Percentiles rank a stretch among this genome's conserved stretches.
phyloP scores from a whole-genome alignment of 2,888 invertebrate species.

The Caenorhabditis drosophilae region DNA sequence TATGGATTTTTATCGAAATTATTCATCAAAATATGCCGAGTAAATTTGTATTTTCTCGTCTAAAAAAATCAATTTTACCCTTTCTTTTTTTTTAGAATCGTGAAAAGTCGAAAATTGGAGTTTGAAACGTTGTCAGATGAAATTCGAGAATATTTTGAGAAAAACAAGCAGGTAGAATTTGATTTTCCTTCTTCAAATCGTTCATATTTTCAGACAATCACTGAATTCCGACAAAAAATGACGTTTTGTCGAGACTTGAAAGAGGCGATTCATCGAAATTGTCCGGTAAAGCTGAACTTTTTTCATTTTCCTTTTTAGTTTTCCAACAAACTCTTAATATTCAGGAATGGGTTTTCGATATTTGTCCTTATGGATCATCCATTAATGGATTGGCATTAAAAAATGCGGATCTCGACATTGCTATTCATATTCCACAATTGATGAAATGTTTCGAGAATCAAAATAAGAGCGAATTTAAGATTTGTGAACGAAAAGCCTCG shows the following conservation, averaged over 20 bases:
- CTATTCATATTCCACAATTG: conserved; percentile 40
- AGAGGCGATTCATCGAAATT: conserved; percentile 10
- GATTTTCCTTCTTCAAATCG: too few relatives aligned
- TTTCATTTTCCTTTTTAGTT: too few relatives aligned
- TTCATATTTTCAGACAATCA: too few relatives aligned
- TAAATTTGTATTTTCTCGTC: too few relatives aligned
- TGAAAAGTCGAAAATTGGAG: too few relatives aligned
- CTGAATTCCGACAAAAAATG: conserved; percentile 21
- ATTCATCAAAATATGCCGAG: too few relatives aligned
- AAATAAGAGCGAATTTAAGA: too few relatives aligned
- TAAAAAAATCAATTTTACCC: too few relatives aligned
- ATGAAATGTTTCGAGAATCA: background rate
- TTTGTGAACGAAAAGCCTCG: too few relatives aligned
- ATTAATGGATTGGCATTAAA: conserved; percentile 30
- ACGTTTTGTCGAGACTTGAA: conserved; percentile 18
- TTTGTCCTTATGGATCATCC: conserved; percentile 39
- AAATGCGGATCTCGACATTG: conserved; percentile 40
- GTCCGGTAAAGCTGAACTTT: conserved; percentile 6
- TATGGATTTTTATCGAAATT: background rate
- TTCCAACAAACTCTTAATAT: too few relatives aligned
- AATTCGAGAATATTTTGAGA: conserved; percentile 2
- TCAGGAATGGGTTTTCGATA: conserved; percentile 31
- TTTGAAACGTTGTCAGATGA: conserved; percentile 8
- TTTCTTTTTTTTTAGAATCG: too few relatives aligned
- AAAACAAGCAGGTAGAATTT: too few relatives aligned